phyloP scores from a whole-genome alignment of 1,140 invertebrate species.

The Saccostrea glomerata region DNA sequence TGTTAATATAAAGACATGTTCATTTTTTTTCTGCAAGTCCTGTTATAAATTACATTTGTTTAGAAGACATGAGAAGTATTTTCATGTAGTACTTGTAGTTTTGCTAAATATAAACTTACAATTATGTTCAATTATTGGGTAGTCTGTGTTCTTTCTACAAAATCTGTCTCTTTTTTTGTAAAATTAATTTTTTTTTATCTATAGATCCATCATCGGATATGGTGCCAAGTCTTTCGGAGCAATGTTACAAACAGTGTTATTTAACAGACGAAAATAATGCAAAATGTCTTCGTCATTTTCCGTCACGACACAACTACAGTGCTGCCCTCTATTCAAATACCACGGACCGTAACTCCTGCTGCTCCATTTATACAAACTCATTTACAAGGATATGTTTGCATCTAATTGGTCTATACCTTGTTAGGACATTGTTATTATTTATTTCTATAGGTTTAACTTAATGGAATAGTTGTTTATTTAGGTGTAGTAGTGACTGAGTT shows the following conservation, averaged over 20 bases:
- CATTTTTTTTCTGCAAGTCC: no score
- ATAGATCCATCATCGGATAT: constrained; percentile 36
- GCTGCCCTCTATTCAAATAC: constrained; percentile 30
- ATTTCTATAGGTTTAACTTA: constrained; percentile 29
- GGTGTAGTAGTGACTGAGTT: neutral
- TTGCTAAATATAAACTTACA: no score
- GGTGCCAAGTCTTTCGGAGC: constrained; percentile 36
- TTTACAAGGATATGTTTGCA: constrained; percentile 18
- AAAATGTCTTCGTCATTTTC: constrained; percentile 35
- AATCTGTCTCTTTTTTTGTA: no score
- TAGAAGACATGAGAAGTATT: no score
- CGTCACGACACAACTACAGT: constrained; percentile 25
- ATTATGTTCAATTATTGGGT: no score
- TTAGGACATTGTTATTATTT: constrained; percentile 31
- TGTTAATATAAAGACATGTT: no score
- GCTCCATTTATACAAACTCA: constrained; percentile 14
- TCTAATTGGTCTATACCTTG: neutral
- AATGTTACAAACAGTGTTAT: constrained; percentile 32
- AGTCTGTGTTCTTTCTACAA: no score
- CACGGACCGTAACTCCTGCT: constrained; percentile 29
- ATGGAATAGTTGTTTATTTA: constrained; percentile 10
- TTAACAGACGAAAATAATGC: constrained; percentile 31
- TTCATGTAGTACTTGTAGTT: no score
- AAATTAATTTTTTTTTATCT: neutral
- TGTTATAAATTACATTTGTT: no score